These are phyloP conservation scores for Andricus grossulariae DNA, from an alignment of 1,140 invertebrate species.

Conservation along the genomic window DNA sequence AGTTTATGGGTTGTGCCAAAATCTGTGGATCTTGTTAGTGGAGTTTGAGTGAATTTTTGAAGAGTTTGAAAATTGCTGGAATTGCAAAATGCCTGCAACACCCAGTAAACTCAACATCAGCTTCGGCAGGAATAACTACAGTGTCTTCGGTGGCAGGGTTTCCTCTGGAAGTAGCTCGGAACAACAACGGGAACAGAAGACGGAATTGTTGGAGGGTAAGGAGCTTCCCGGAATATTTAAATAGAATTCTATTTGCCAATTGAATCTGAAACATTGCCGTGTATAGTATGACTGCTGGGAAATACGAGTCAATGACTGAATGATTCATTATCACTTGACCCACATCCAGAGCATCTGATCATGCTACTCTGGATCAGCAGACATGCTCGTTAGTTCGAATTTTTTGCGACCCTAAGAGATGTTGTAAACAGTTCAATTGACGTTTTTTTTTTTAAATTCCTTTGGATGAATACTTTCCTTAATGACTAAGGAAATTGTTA, in stretches of 20 bases:
- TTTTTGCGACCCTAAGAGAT: not conserved
- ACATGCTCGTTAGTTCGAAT: not conserved
- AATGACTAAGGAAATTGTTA: no score
- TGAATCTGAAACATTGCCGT: no score
- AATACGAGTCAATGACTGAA: conserved; percentile 6
- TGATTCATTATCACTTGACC: conserved; percentile 6
- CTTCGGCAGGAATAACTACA: conserved; percentile 72
- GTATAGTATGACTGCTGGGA: not conserved
- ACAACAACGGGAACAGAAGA: conserved; percentile 71
- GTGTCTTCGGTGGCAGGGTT: conserved; percentile 67
- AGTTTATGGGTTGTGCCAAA: conserved; percentile 8
- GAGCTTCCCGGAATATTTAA: not conserved
- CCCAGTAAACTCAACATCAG: conserved; percentile 72
- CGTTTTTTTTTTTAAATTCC: no score
- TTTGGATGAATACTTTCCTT: no score
- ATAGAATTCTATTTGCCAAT: no score
- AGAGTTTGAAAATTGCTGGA: conserved; percentile 16
- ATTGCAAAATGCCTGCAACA: conserved; percentile 67
- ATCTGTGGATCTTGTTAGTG: not conserved
- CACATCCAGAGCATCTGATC: not conserved
- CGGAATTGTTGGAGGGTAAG: conserved; percentile 74
- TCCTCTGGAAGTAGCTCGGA: conserved; percentile 57
- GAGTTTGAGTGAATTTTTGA: conserved; percentile 30
- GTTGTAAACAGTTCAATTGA: not conserved
- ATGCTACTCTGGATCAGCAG: not conserved